Conservation (phyloP, 2,113 vertebrate species). For the Symphodus melops region DNA sequence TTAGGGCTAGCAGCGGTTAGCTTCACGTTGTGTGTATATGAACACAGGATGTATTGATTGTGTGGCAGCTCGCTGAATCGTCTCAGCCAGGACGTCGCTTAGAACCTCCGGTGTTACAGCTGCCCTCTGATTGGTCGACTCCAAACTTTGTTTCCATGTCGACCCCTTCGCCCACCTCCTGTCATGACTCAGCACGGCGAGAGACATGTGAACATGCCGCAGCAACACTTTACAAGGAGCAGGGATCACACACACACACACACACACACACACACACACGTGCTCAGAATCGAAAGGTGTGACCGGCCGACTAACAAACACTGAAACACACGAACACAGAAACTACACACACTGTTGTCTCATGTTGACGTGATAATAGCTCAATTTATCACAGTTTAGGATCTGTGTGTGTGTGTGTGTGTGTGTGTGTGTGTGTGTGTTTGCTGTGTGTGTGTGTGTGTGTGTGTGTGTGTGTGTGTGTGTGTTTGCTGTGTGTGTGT, state of each 20-base stretch:
- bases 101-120: no score
- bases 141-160: background rate
- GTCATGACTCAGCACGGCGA: background rate
- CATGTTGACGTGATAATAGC: conserved; percentile 42
- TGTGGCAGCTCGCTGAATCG: no score
- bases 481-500: conserved; percentile 28
- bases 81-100: no score
- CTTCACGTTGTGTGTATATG: no score
- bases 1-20: no score
- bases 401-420: conserved; percentile 1
- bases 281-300: conserved; percentile 28
- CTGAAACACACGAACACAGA: background rate
- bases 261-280: conserved; percentile 22
- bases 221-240: background rate
- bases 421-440: conserved; percentile 16
- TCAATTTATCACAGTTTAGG: conserved; percentile 46
- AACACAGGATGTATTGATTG: no score
- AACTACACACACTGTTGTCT: conserved; percentile 10
- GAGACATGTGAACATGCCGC: background rate
- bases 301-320: conserved; percentile 15
- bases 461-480: conserved; percentile 12
- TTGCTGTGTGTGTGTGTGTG: conserved; percentile 22
- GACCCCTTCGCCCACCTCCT: background rate
- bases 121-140: background rate
- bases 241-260: conserved; percentile 6